Percentiles rank a stretch among this genome's conserved stretches.
Evolutionary conservation across 1,140 invertebrate species (phyloP).

Genomic region (Aradophagus sp.): DNA sequence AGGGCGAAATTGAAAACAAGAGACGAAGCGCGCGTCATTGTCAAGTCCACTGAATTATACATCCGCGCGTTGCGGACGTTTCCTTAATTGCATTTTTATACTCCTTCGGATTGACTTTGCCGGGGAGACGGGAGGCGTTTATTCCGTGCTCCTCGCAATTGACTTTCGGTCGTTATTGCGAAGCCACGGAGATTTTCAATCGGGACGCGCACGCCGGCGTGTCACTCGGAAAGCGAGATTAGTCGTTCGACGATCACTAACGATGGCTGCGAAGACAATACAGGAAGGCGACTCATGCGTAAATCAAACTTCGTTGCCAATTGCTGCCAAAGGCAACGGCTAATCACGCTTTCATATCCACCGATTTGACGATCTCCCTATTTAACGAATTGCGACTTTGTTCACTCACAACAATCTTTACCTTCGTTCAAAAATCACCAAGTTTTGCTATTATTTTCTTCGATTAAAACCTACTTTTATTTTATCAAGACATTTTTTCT

Average conservation of each 20-base stretch:
- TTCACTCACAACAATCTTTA: too few relatives aligned
- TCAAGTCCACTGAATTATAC: slow-evolving; percentile 30
- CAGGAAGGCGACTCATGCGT: too few relatives aligned
- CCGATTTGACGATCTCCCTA: too few relatives aligned
- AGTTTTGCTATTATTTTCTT: too few relatives aligned
- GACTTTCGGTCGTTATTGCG: slow-evolving; percentile 48
- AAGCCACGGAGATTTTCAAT: slow-evolving; percentile 27
- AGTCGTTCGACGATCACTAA: slow-evolving; percentile 36
- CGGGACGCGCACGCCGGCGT: slow-evolving; percentile 17
- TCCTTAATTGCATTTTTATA: slow-evolving; percentile 74
- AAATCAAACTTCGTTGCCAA: too few relatives aligned
- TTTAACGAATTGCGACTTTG: too few relatives aligned
- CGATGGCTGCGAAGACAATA: slow-evolving; percentile 8
- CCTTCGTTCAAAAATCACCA: too few relatives aligned
- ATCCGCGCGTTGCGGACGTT: slow-evolving; percentile 59
- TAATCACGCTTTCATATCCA: too few relatives aligned
- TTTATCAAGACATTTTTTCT: too few relatives aligned
- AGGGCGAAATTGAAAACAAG: slow-evolving; percentile 23
- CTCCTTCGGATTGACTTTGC: slow-evolving; percentile 63
- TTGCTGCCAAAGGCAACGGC: too few relatives aligned
- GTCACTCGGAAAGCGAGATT: slow-evolving; percentile 31
- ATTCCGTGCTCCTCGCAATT: slow-evolving; percentile 38
- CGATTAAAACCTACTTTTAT: too few relatives aligned
- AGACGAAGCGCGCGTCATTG: slow-evolving; percentile 29
- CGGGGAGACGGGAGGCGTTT: slow-evolving; percentile 42